Evolutionary conservation across 2,797 vertebrate species (phyloP).

Genomic region (Crocodylus rhombifer): DNA sequence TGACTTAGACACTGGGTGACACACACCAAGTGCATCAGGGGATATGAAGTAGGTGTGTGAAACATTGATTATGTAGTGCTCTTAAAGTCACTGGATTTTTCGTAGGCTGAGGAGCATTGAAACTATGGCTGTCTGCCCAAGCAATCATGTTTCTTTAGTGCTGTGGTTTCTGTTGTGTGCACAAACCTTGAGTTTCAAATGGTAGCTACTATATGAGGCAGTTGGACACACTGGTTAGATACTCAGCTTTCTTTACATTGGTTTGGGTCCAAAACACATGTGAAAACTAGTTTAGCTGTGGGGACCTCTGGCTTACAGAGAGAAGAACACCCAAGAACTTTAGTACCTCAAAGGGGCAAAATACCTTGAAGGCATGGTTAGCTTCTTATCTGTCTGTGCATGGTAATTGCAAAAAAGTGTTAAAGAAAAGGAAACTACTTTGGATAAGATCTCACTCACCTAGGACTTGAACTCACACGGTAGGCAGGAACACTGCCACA

Average conservation of each 20-base stretch:
- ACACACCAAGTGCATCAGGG: background rate
- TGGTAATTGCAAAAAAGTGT: background rate
- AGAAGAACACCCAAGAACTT: background rate
- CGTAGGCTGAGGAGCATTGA: background rate
- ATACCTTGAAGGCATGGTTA: background rate
- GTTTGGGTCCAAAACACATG: background rate
- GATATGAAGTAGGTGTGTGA: background rate
- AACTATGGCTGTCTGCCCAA: background rate
- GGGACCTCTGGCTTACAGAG: background rate
- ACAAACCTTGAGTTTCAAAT: background rate
- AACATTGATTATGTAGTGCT: background rate
- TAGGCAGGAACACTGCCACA: no score
- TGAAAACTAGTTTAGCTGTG: background rate
- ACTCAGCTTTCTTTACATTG: background rate
- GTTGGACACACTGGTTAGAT: fast-evolving
- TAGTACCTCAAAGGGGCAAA: background rate
- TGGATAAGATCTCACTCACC: background rate
- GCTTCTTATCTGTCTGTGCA: no score
- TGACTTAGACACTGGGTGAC: background rate
- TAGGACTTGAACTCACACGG: no score
- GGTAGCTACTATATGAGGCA: background rate
- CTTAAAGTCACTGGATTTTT: background rate
- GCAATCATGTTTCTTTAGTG: background rate
- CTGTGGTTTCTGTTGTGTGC: background rate
- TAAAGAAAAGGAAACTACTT: background rate